Evolutionary conservation across 2,888 invertebrate species (phyloP), one percentile per base, ranked within the genome.

Genomic region (Poecilobothrus nobilitatus): DNA sequence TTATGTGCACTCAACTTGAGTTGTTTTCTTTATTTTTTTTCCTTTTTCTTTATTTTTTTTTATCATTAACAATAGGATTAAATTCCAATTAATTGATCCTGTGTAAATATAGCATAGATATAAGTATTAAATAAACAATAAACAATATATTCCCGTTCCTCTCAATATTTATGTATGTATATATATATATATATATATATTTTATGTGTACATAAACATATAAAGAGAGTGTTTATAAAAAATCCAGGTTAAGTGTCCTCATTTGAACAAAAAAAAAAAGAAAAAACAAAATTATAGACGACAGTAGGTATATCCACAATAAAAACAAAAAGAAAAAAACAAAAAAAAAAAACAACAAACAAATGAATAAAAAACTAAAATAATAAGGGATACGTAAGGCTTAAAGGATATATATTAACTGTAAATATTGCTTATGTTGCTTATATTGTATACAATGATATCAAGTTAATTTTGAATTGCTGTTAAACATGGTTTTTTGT

Each of bases 181-280:
- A n/a, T n/a, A n/a, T n/a, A n/a, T n/a, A n/a, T n/a, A n/a, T n/a
- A n/a, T n/a, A n/a, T n/a, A n/a, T n/a, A n/a, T n/a, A n/a, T n/a
- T n/a, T n/a, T n/a, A n/a, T n/a, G n/a, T n/a, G n/a, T n/a, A n/a
- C n/a, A n/a, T n/a, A n/a, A n/a, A n/a, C n/a, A 53, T 12, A 53
- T 18, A 53, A 44, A 44, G 34, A 53, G 6, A 18, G 15, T 53
- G 18, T 37, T 10, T 10, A 37, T 37, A 37, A 7, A 18, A 53
- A 53, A 53, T 53, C 53, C n/a, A 53, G 53, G 53, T 53, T 53
- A 53, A 53, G 53, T 53, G 53, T 53, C 7, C 53, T 53, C n/a
- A n/a, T 53, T 53, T 37, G 9, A 37, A 37, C 53, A 53, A 18
- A 34, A 34, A 34, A 34, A 34, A 34, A 7, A 34, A 34, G 6